These are phyloP conservation scores for Callorhinus ursinus DNA, from an alignment of 2,113 vertebrate species.

Conservation along the genomic window DNA sequence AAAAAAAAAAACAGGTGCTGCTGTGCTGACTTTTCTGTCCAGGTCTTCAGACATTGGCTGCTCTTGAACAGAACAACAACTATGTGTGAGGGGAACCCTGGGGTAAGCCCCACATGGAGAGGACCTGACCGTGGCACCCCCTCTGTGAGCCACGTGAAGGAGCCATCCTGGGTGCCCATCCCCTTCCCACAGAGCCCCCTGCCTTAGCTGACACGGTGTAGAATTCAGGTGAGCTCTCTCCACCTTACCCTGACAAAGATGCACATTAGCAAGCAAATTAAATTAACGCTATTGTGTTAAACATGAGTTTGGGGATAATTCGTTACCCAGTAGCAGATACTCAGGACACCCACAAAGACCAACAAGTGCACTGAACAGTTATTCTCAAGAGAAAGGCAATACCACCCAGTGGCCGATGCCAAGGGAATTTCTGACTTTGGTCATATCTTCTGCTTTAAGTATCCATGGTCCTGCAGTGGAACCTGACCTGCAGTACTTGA, in stretches of 20 bases:
- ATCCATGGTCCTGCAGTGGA: neutral
- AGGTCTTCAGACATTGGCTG: neutral
- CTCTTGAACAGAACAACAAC: neutral
- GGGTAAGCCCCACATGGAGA: neutral
- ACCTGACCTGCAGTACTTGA: neutral
- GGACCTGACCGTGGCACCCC: neutral
- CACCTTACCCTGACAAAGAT: accelerated
- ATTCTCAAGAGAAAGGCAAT: neutral
- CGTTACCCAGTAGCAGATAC: neutral
- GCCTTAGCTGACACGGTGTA: accelerated
- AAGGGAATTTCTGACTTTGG: neutral
- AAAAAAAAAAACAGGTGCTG: no score
- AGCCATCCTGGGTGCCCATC: neutral
- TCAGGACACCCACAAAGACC: neutral
- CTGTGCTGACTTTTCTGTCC: neutral
- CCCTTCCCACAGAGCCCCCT: accelerated
- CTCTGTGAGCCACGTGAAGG: neutral
- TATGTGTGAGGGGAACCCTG: accelerated
- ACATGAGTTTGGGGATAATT: neutral
- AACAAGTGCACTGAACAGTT: neutral
- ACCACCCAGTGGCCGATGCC: neutral
- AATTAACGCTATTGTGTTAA: neutral
- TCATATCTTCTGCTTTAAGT: neutral
- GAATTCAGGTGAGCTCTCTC: neutral
- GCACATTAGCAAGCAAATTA: neutral